Evolutionary conservation across 2,797 vertebrate species (phyloP).

Genomic region (Platalea minor): DNA sequence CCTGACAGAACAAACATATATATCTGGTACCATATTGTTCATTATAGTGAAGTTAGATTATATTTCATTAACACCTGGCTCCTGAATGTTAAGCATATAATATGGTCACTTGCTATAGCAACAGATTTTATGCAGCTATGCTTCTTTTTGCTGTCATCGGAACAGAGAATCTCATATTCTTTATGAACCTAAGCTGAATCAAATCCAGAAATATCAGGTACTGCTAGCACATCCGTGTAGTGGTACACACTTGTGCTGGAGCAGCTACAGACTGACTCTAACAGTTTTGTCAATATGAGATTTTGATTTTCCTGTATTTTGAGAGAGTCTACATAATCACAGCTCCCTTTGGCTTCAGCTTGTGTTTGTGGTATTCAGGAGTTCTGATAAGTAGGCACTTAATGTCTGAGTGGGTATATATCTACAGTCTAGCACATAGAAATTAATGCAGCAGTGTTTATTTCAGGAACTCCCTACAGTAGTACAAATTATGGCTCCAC

Average conservation of each 20-base stretch:
- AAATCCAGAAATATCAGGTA: not conserved
- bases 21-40: not conserved
- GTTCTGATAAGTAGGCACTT: conserved; percentile 29
- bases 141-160: not conserved
- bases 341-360: conserved; percentile 3
- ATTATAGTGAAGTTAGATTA: not conserved
- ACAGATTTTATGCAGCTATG: not conserved
- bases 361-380: not conserved
- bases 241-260: not conserved
- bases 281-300: not conserved
- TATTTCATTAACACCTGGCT: not conserved
- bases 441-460: conserved; percentile 21
- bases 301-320: conserved; percentile 7
- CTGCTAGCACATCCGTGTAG: not conserved
- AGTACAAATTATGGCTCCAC: conserved; percentile 4
- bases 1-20: not conserved
- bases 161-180: not conserved
- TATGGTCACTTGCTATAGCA: not conserved
- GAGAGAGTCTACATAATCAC: not conserved
- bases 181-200: not conserved
- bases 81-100: not conserved
- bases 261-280: not conserved
- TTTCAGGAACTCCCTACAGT: conserved; percentile 19
- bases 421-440: not conserved
- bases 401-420: conserved; percentile 4